Evolutionary conservation across 2,888 invertebrate species (phyloP).

Genomic region (Serripes groenlandicus): DNA sequence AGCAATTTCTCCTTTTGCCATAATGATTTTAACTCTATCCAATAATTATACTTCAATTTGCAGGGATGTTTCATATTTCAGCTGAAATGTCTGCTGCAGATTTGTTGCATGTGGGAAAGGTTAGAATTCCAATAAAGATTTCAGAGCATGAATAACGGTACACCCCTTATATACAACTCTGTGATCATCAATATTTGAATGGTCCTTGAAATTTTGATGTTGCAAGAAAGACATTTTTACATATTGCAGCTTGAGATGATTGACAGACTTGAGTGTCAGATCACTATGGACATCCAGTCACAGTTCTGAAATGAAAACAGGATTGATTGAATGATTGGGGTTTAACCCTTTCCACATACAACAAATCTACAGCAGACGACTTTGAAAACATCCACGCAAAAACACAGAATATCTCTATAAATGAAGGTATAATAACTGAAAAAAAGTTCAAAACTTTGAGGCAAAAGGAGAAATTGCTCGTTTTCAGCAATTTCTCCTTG

Average conservation of each 20-base stretch:
- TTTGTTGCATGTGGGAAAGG: too few relatives aligned
- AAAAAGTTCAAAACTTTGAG: background rate
- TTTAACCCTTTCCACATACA: background rate
- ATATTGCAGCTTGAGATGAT: too few relatives aligned
- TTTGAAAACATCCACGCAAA: background rate
- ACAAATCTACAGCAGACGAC: background rate
- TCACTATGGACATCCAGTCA: constrained; percentile 25
- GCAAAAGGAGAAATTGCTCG: background rate
- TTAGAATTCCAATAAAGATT: too few relatives aligned
- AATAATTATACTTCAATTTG: too few relatives aligned
- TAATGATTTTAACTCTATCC: too few relatives aligned
- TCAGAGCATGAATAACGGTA: too few relatives aligned
- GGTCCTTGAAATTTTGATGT: too few relatives aligned
- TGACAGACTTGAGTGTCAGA: background rate
- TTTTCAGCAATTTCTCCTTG: background rate
- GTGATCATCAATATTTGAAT: too few relatives aligned
- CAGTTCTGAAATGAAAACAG: background rate
- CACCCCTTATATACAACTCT: too few relatives aligned
- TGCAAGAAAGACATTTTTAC: too few relatives aligned
- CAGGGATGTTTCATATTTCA: too few relatives aligned
- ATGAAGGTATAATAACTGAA: background rate
- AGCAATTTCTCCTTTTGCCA: constrained; percentile 9
- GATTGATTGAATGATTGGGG: background rate
- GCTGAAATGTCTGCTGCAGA: too few relatives aligned
- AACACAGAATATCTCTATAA: background rate